Base-by-base conservation (phyloP, 2,888 invertebrate genomes). In the Hirtodrosophila duncani region DNA sequence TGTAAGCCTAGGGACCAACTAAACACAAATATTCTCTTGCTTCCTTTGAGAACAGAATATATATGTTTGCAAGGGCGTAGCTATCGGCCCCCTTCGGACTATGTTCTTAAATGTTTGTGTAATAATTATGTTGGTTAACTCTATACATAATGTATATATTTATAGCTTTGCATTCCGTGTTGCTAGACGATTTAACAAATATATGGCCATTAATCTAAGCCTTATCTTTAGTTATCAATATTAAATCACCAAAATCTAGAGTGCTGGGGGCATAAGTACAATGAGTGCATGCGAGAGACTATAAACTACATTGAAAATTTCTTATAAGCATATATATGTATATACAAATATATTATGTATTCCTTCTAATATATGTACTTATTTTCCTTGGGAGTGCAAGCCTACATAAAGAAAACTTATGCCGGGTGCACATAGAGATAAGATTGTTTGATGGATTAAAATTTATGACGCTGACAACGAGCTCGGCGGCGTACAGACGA, bases 391-490 rank as follows among this genome's bases (percentile, higher is more conserved):
- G n/a, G n/a, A n/a, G n/a, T n/a, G n/a, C n/a, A n/a, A n/a, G n/a
- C n/a, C 21, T n/a, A 23, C 11, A 13, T 3, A 23, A 34, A 11
- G 16, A 56, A 49, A 29, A 8, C 26, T n/a, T n/a, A n/a, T n/a
- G 10, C 38, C 38, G n/a, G 3, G 8, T n/a, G 4, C n/a, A n/a
- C n/a, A n/a, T 7, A 11, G 7, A 36, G 56, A 56, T 56, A 59
- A 56, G 56, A 56, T 56, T 50, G 51, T 59, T 59, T 49, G 39
- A 34, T 50, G 39, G 59, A 56, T 50, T 56, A 33, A 23, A 18
- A 27, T 41, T 39, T 18, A 31, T 38, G 48, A 46, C 26, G 27
- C 14, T 24, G 16, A 29, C 20, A 11, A 34, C 33, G 26, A 9
- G 16, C 17, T 17, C 17, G 29, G 9, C 6, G n/a, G 10, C 18